phyloP scores from a whole-genome alignment of 2,797 vertebrate genomes.

The Schizothorax lantsangensis region DNA sequence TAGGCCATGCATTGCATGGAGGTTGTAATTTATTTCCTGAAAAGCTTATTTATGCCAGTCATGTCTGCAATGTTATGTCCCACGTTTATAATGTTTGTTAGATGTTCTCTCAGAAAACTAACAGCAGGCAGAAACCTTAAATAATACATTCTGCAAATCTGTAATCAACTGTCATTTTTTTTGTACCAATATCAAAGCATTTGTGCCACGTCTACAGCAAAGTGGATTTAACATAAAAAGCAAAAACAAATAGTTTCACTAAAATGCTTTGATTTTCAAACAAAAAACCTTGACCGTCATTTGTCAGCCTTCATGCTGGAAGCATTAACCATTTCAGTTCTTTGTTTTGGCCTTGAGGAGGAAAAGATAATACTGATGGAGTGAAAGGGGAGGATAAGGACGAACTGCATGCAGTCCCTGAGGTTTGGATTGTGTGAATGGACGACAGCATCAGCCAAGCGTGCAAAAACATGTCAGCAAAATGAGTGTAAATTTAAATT shows the following conservation, averaged over 20 bases:
- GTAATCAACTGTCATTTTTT: not conserved
- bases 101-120: constrained; percentile 26
- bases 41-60: constrained; percentile 35
- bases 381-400: constrained; percentile 18
- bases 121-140: constrained; percentile 6
- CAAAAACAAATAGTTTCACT: not conserved
- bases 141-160: not conserved
- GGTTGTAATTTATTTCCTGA: constrained; percentile 18
- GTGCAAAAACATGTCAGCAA: constrained; percentile 26
- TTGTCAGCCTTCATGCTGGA: constrained; percentile 24
- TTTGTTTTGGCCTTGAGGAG: constrained; percentile 4
- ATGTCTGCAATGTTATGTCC: constrained; percentile 8
- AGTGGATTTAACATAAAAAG: constrained; percentile 16
- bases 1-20: constrained; percentile 32
- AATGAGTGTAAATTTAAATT: constrained; percentile 41
- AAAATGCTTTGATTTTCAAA: not conserved
- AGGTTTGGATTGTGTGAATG: not conserved
- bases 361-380: constrained; percentile 23
- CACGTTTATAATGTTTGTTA: constrained; percentile 14
- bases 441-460: not conserved
- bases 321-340: not conserved
- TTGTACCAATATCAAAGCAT: constrained; percentile 7
- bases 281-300: not conserved
- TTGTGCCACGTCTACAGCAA: constrained; percentile 8
- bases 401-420: constrained; percentile 8